Conservation (phyloP, 2,797 vertebrate species). For the Sebastes nivosus region DNA sequence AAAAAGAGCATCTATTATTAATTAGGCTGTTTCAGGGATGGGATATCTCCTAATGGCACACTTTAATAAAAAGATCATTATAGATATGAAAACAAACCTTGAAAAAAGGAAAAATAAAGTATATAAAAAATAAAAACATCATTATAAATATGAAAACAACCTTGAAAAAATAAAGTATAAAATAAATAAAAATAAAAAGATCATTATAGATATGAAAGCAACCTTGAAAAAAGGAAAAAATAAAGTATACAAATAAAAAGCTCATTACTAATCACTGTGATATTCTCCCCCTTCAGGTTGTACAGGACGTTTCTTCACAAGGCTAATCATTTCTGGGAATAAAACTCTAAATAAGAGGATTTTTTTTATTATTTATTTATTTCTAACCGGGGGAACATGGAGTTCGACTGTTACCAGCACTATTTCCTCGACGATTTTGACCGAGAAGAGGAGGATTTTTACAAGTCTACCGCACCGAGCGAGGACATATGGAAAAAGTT, state of each 20-base stretch:
- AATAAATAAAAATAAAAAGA: too few relatives aligned
- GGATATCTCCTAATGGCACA: constrained; percentile 16
- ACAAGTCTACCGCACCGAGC: constrained; percentile 93
- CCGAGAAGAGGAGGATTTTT: constrained; percentile 90
- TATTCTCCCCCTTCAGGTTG: constrained; percentile 42
- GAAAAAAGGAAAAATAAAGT: too few relatives aligned
- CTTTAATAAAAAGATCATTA: neutral
- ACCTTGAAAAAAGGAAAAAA: too few relatives aligned
- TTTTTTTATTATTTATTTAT: neutral
- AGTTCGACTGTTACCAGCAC: constrained; percentile 89
- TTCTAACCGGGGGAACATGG: constrained; percentile 79
- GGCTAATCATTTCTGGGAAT: constrained; percentile 53
- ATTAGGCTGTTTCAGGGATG: constrained; percentile 37
- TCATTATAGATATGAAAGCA: too few relatives aligned
- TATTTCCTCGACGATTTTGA: constrained; percentile 92
- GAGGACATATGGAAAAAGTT: constrained; percentile 99
- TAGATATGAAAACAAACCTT: too few relatives aligned
- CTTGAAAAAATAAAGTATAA: too few relatives aligned
- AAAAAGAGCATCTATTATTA: constrained; percentile 67
- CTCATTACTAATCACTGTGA: constrained; percentile 28
- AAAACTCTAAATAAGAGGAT: constrained; percentile 43
- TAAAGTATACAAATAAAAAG: neutral
- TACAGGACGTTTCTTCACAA: constrained; percentile 34
- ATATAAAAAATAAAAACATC: too few relatives aligned
- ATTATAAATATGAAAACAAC: too few relatives aligned